Evolutionary conservation across 2,888 invertebrate genomes (phyloP).

Genomic region (Deilephila elpenor): DNA sequence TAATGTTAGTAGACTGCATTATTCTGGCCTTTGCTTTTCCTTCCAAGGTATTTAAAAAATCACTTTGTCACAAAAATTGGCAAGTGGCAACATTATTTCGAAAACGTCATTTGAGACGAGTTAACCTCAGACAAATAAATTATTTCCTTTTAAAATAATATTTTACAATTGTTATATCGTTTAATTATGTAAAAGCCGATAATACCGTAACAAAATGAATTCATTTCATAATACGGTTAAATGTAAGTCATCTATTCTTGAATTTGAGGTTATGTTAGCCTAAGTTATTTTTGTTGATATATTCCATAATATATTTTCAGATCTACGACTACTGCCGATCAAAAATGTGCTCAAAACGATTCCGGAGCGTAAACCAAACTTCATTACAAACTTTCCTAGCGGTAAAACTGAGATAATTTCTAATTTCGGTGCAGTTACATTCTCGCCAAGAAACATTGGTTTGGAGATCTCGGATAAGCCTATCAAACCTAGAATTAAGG

Average conservation of each 20-base stretch:
- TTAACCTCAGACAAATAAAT: neutral
- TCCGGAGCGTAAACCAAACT: constrained; percentile 60
- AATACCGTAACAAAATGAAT: constrained; percentile 51
- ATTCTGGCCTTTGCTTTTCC: too few relatives aligned
- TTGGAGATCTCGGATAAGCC: constrained; percentile 66
- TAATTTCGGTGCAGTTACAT: constrained; percentile 53
- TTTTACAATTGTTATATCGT: neutral
- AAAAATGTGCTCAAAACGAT: constrained; percentile 64
- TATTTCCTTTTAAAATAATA: neutral
- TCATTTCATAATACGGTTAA: constrained; percentile 70
- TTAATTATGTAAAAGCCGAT: constrained; percentile 11
- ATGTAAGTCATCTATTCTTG: constrained; percentile 62
- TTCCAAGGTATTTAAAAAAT: too few relatives aligned
- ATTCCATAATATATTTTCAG: constrained; percentile 53
- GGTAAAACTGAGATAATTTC: constrained; percentile 48
- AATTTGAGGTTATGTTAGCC: constrained; percentile 59
- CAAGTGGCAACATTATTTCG: neutral
- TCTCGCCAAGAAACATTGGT: constrained; percentile 68
- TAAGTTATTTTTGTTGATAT: constrained; percentile 34
- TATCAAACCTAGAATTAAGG: constrained; percentile 54
- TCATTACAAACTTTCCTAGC: constrained; percentile 41
- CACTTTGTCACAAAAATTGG: too few relatives aligned
- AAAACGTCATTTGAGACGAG: neutral
- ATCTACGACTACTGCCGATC: constrained; percentile 69
- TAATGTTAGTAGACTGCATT: too few relatives aligned